Percentiles rank a stretch among this genome's conserved stretches.
Conservation (phyloP, 1,140 invertebrate genomes). For the Heliconius hewitsoni region DNA sequence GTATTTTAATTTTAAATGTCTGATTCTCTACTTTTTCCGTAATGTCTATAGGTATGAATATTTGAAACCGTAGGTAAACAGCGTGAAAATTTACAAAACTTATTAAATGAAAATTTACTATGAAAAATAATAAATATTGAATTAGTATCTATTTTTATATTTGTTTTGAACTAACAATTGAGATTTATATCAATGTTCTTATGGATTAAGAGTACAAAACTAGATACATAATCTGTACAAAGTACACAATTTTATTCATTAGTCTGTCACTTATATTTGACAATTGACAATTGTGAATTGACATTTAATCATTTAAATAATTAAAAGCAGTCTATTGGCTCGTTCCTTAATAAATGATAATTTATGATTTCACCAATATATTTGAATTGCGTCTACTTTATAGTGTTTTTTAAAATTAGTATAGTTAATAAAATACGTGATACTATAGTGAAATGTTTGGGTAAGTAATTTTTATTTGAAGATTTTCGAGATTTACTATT, state of each 20-base stretch:
- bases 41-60: background rate
- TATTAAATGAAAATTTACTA: background rate
- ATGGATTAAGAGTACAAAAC: background rate
- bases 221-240: background rate
- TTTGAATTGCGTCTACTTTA: slow-evolving; percentile 25
- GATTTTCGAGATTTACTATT: slow-evolving; percentile 21
- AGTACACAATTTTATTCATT: background rate
- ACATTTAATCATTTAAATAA: slow-evolving; percentile 21
- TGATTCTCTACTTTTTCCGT: background rate
- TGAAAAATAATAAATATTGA: no score
- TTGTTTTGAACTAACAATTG: no score
- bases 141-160: no score
- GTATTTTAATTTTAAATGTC: no score
- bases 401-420: slow-evolving; percentile 20
- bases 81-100: background rate
- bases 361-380: slow-evolving; percentile 29
- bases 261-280: background rate
- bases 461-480: slow-evolving; percentile 36
- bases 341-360: slow-evolving; percentile 28
- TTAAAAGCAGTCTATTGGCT: slow-evolving; percentile 32
- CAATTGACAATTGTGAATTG: slow-evolving; percentile 12
- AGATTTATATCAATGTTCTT: no score
- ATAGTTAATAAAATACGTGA: slow-evolving; percentile 14
- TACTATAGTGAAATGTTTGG: slow-evolving; percentile 38
- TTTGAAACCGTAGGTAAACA: no score